These are phyloP conservation scores for Oryzias sinensis DNA, from an alignment of 2,797 vertebrate genomes.

Conservation along the genomic window DNA sequence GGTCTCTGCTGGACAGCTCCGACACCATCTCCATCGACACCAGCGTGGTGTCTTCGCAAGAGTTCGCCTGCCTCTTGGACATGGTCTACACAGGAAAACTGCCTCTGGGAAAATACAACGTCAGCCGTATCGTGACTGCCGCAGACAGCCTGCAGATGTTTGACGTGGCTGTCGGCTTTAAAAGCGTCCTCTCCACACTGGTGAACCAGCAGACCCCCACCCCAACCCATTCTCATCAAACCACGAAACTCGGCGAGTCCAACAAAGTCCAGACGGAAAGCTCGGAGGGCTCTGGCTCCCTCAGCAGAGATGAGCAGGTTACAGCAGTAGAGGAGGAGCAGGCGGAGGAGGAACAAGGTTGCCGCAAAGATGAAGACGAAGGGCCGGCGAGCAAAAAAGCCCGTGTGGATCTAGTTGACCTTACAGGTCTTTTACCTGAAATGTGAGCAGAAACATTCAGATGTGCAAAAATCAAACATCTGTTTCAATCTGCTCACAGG, in stretches of 20 bases:
- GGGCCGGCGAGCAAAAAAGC: conserved; percentile 34
- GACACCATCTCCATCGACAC: conserved; percentile 86
- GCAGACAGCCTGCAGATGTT: conserved; percentile 93
- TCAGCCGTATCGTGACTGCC: conserved; percentile 81
- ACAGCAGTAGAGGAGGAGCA: not conserved
- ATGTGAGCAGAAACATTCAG: too few relatives aligned
- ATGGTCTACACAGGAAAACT: conserved; percentile 87
- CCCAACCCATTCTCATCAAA: conserved; percentile 3
- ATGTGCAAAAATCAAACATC: not conserved
- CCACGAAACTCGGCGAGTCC: not conserved
- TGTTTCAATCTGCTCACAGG: conserved; percentile 19
- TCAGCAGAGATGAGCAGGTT: not conserved
- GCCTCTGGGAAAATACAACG: conserved; percentile 85
- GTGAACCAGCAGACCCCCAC: conserved; percentile 55
- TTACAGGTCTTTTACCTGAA: conserved; percentile 44
- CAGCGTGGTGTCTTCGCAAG: conserved; percentile 81
- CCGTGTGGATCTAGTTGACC: conserved; percentile 21
- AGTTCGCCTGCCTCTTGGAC: conserved; percentile 85
- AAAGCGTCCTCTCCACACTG: conserved; percentile 82
- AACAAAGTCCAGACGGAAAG: not conserved
- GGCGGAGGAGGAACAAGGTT: not conserved
- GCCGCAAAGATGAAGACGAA: conserved; percentile 7
- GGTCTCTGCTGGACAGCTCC: conserved; percentile 80
- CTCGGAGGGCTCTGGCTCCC: conserved; percentile 1
- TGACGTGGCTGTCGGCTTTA: conserved; percentile 87